Conservation (phyloP, 2,113 vertebrate genomes). For the Colistium nudipinnis region DNA sequence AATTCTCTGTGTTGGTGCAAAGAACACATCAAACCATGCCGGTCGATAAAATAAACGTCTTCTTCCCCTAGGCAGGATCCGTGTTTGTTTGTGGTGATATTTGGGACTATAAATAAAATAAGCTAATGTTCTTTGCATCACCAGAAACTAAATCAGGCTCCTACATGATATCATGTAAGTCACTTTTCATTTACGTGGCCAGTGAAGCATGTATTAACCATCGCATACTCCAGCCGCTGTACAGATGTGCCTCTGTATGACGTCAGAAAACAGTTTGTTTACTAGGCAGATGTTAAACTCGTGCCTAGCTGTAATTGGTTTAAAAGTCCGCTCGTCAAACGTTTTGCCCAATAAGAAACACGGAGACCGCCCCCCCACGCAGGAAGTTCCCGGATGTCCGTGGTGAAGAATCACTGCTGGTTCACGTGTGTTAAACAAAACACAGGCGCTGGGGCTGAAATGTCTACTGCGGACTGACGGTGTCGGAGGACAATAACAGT, state of each 20-base stretch:
- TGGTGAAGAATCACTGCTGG: slow-evolving; percentile 20
- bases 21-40: no score
- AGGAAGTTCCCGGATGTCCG: slow-evolving; percentile 59
- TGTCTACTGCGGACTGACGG: slow-evolving; percentile 26
- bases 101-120: no score
- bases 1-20: no score
- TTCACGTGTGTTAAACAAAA: slow-evolving; percentile 64
- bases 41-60: no score
- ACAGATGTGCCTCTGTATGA: slow-evolving; percentile 7
- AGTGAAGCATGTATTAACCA: background rate
- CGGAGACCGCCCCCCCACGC: background rate
- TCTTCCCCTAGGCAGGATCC: no score
- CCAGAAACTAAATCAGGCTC: no score
- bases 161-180: background rate
- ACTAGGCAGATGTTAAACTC: slow-evolving; percentile 19
- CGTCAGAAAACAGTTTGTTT: slow-evolving; percentile 64
- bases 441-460: slow-evolving; percentile 40
- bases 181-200: background rate
- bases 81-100: no score
- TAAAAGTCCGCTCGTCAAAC: background rate
- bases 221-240: background rate
- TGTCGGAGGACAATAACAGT: background rate
- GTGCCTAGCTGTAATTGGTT: slow-evolving; percentile 35
- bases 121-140: no score
- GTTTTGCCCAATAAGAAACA: slow-evolving; percentile 39